phyloP scores from a whole-genome alignment of 2,113 vertebrate species.

The Cervus canadensis region DNA sequence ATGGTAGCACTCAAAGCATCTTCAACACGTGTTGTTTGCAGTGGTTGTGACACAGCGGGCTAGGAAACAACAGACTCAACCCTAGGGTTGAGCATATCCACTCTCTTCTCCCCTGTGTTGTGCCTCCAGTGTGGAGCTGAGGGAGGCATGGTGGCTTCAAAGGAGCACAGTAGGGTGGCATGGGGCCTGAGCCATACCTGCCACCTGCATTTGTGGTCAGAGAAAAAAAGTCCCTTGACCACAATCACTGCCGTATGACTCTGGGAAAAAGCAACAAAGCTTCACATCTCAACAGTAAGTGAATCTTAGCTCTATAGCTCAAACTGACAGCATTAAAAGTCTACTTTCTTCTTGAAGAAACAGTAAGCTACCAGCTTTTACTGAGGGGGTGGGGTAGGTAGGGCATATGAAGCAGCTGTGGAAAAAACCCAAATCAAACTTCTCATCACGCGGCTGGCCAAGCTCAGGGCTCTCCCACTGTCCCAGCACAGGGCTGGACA shows the following conservation, averaged over 20 bases:
- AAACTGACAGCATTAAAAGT: slow-evolving; percentile 37
- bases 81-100: slow-evolving; percentile 5
- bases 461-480: background rate
- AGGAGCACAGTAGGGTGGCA: background rate
- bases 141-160: slow-evolving; percentile 42
- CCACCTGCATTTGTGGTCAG: background rate
- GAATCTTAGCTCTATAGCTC: slow-evolving; percentile 40
- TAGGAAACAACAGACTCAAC: background rate
- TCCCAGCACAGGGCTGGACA: background rate
- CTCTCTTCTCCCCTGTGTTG: slow-evolving; percentile 26
- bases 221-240: background rate
- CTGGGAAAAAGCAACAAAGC: slow-evolving; percentile 49
- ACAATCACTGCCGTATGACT: slow-evolving; percentile 22
- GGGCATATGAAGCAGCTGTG: slow-evolving; percentile 52
- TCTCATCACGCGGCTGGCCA: background rate
- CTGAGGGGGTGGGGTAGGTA: slow-evolving; percentile 16
- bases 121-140: slow-evolving; percentile 31
- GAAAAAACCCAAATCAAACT: slow-evolving; percentile 42
- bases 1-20: slow-evolving; percentile 39
- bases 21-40: background rate
- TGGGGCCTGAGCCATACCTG: slow-evolving; percentile 29
- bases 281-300: slow-evolving; percentile 34
- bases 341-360: slow-evolving; percentile 52
- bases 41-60: background rate
- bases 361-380: slow-evolving; percentile 60